phyloP scores from a whole-genome alignment of 2,888 invertebrate genomes.

The Xanthorhoe designata region DNA sequence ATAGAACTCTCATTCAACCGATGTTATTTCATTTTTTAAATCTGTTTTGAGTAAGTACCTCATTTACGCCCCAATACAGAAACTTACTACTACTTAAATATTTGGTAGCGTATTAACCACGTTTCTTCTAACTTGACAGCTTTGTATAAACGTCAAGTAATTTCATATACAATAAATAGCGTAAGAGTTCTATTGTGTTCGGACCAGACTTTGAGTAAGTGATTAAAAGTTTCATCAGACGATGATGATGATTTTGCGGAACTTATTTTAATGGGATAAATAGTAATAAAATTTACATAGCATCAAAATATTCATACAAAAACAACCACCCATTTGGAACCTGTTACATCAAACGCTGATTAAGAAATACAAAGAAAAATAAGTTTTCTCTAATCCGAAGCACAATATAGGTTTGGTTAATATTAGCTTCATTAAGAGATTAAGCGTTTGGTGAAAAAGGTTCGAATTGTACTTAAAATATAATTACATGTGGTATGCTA shows the following conservation, averaged over 20 bases:
- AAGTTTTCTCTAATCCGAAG: neutral
- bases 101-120: too few species aligned
- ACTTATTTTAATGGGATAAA: neutral
- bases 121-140: too few species aligned
- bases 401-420: neutral
- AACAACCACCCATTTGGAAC: slow-evolving; percentile 10
- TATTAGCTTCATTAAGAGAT: neutral
- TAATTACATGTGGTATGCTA: slow-evolving; percentile 42
- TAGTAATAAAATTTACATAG: slow-evolving; percentile 19
- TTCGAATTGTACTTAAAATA: slow-evolving; percentile 29
- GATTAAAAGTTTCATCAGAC: too few species aligned
- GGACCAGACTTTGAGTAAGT: too few species aligned
- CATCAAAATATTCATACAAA: slow-evolving; percentile 22
- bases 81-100: too few species aligned
- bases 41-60: too few species aligned
- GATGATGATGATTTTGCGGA: too few species aligned
- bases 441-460: slow-evolving; percentile 6
- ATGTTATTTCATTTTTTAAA: too few species aligned
- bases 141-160: too few species aligned
- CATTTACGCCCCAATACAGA: too few species aligned
- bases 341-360: slow-evolving; percentile 9
- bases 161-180: too few species aligned
- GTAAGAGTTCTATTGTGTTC: too few species aligned
- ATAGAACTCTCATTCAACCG: neutral
- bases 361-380: neutral